phyloP scores from a whole-genome alignment of 2,888 invertebrate genomes.

The Mesochorus sp. region DNA sequence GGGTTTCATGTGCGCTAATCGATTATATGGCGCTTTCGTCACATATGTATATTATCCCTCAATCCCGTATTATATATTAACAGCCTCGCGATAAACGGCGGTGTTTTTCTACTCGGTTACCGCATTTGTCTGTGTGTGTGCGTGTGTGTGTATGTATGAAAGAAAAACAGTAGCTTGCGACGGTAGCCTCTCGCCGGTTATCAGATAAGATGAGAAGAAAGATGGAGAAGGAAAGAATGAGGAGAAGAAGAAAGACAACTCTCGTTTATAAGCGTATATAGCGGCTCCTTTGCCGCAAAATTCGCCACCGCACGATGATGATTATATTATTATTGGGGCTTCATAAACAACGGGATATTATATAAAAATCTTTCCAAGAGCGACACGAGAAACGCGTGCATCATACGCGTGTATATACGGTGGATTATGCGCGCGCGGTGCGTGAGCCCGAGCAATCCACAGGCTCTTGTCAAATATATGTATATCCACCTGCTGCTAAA shows the following conservation, averaged over 20 bases:
- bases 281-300: constrained; percentile 50
- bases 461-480: neutral
- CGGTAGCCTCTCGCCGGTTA: constrained; percentile 35
- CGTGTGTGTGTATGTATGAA: neutral
- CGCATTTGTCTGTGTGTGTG: neutral
- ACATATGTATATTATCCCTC: neutral
- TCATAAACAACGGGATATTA: constrained; percentile 50
- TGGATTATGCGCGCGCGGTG: constrained; percentile 13
- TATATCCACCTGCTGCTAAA: constrained; percentile 45
- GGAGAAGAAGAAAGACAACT: neutral
- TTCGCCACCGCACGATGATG: constrained; percentile 40
- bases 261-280: neutral
- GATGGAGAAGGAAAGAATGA: neutral
- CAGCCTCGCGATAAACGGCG: constrained; percentile 29
- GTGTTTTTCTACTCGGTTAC: constrained; percentile 4
- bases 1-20: constrained; percentile 36
- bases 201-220: constrained; percentile 29
- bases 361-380: constrained; percentile 26
- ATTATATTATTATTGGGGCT: constrained; percentile 51
- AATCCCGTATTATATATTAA: constrained; percentile 4
- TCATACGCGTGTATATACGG: constrained; percentile 12
- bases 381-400: constrained; percentile 26
- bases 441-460: constrained; percentile 54
- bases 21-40: constrained; percentile 45
- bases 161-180: constrained; percentile 42